A percentile compares a stretch with the other conserved stretches of the same genome.
Evolutionary conservation across 2,888 invertebrate species (phyloP).

Genomic region (Coelogynopora nodosa): DNA sequence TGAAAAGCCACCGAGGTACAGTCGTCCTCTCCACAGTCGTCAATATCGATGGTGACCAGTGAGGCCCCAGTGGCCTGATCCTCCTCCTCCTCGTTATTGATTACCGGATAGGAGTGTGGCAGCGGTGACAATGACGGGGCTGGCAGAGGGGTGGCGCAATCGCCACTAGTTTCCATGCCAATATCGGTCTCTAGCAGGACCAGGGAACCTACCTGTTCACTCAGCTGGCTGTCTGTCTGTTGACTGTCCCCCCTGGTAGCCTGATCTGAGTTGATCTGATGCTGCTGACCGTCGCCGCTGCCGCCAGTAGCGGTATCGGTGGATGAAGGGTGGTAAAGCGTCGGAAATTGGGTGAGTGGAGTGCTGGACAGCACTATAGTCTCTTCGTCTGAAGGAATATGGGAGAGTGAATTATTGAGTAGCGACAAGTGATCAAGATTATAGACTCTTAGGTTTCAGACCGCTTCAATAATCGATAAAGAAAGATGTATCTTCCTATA

Average conservation of each 20-base stretch:
- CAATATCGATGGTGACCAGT: neutral
- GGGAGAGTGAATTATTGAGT: too few species aligned
- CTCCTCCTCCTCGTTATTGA: neutral
- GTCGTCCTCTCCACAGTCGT: neutral
- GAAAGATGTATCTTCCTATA: too few species aligned
- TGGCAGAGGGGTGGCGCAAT: too few species aligned
- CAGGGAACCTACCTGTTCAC: neutral
- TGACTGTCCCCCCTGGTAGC: too few species aligned
- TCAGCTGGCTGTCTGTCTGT: neutral
- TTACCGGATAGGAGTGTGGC: too few species aligned
- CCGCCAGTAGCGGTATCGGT: neutral
- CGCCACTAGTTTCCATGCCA: neutral
- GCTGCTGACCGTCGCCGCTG: neutral
- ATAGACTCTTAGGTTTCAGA: too few species aligned
- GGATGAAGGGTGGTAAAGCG: too few species aligned
- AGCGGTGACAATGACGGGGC: too few species aligned
- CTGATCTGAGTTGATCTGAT: neutral
- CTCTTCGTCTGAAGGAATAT: constrained; percentile 6
- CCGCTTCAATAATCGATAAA: too few species aligned
- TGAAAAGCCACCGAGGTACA: too few species aligned
- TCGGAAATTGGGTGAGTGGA: neutral
- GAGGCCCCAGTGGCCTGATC: neutral
- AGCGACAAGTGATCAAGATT: too few species aligned
- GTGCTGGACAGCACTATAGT: neutral
- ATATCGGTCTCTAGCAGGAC: constrained; percentile 9